These are phyloP conservation scores for Cryptocephalus moraei DNA, from an alignment of 2,888 invertebrate species.

Conservation along the genomic window DNA sequence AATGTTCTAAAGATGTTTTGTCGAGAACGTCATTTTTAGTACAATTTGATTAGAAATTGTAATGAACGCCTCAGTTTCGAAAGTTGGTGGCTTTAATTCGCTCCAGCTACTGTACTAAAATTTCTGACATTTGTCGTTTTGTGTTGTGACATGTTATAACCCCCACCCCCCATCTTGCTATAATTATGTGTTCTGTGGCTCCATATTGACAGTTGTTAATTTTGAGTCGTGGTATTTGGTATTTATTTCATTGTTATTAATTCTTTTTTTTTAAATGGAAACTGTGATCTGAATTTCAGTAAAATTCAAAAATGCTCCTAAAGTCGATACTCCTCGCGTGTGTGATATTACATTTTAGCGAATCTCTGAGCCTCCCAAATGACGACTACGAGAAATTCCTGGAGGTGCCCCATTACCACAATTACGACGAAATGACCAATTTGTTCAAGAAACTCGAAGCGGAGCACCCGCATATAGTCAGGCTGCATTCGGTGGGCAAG, in stretches of 20 bases:
- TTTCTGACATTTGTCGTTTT: too few relatives aligned
- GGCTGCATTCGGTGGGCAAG: constrained; percentile 69
- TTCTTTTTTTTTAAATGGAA: not conserved
- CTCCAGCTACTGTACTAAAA: too few relatives aligned
- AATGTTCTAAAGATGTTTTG: too few relatives aligned
- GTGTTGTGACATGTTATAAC: too few relatives aligned
- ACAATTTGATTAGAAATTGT: too few relatives aligned
- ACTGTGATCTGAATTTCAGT: not conserved
- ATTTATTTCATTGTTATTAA: not conserved
- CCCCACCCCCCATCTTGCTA: too few relatives aligned
- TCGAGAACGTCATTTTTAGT: too few relatives aligned
- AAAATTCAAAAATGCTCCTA: constrained; percentile 4
- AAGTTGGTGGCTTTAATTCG: too few relatives aligned
- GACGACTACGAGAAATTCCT: constrained; percentile 46
- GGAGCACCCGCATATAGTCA: constrained; percentile 59
- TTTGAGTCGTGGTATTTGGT: not conserved
- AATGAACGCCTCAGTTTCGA: too few relatives aligned
- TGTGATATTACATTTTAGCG: constrained; percentile 16
- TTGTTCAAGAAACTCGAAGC: constrained; percentile 51
- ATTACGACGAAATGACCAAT: constrained; percentile 59
- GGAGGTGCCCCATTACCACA: constrained; percentile 51
- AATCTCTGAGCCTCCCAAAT: constrained; percentile 9
- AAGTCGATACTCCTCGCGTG: constrained; percentile 14
- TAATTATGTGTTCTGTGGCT: too few relatives aligned
- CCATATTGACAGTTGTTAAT: too few relatives aligned